phyloP scores from a whole-genome alignment of 2,888 invertebrate genomes.

The Gortyna flavago region DNA sequence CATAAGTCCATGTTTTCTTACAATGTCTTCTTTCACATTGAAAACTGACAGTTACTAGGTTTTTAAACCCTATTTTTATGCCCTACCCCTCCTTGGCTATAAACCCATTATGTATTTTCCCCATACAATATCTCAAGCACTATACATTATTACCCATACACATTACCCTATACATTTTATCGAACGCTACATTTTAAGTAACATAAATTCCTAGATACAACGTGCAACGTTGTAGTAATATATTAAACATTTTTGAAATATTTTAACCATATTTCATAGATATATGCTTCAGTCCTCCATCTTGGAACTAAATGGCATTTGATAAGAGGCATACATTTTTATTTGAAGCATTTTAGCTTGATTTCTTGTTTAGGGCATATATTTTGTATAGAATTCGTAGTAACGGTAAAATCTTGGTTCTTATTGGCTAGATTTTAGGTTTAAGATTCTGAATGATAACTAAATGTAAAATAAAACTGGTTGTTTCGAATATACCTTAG shows the following conservation, averaged over 20 bases:
- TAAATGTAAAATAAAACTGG: background rate
- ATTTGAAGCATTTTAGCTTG: slow-evolving; percentile 1
- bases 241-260: slow-evolving; percentile 48
- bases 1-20: background rate
- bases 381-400: slow-evolving; percentile 14
- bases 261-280: slow-evolving; percentile 34
- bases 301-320: slow-evolving; percentile 33
- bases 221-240: slow-evolving; percentile 23
- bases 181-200: slow-evolving; percentile 45
- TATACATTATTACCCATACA: slow-evolving; percentile 21
- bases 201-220: slow-evolving; percentile 60
- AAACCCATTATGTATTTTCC: background rate
- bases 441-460: background rate
- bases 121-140: slow-evolving; percentile 7
- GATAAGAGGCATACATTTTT: slow-evolving; percentile 44
- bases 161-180: slow-evolving; percentile 31
- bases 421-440: slow-evolving; percentile 1
- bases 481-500: too few relatives aligned
- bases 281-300: background rate
- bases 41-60: background rate
- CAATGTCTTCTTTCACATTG: background rate
- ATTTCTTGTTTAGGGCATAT: background rate
- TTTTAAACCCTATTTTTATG: background rate
- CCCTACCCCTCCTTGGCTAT: background rate
- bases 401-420: background rate